Conservation (phyloP, 2,113 vertebrate species). For the Colistium nudipinnis region DNA sequence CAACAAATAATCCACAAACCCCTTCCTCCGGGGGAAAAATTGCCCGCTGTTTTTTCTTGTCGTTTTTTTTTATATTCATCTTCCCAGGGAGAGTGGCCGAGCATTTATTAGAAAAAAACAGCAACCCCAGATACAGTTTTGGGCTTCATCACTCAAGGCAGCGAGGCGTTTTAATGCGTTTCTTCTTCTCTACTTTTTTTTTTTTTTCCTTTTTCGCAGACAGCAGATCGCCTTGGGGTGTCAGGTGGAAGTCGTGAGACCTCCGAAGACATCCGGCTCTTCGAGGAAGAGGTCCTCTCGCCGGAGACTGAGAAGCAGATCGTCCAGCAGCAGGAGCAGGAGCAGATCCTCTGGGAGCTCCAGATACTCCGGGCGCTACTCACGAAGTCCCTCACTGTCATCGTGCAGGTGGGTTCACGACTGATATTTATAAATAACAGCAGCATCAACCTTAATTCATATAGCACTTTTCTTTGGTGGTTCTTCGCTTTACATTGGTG, state of each 20-base stretch:
- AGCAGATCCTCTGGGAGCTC: slow-evolving; percentile 82
- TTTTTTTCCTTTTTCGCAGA: slow-evolving; percentile 68
- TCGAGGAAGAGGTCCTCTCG: slow-evolving; percentile 59
- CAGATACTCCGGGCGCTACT: slow-evolving; percentile 82
- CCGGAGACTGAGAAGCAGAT: slow-evolving; percentile 62
- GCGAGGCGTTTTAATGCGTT: slow-evolving; percentile 22
- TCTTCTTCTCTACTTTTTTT: background rate
- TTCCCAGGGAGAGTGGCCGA: background rate
- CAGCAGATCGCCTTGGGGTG: slow-evolving; percentile 78
- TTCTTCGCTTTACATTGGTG: too few relatives aligned
- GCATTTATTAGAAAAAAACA: slow-evolving; percentile 17
- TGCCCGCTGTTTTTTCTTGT: slow-evolving; percentile 29
- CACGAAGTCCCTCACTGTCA: slow-evolving; percentile 86
- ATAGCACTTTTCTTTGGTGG: too few relatives aligned
- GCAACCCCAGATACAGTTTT: background rate
- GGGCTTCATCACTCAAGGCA: slow-evolving; percentile 7
- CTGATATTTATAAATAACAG: too few relatives aligned
- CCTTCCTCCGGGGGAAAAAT: slow-evolving; percentile 21
- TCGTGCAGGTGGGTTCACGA: slow-evolving; percentile 83
- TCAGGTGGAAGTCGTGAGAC: slow-evolving; percentile 70
- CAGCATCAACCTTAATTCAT: too few relatives aligned
- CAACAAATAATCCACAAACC: slow-evolving; percentile 19
- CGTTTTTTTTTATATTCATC: slow-evolving; percentile 36
- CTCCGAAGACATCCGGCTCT: slow-evolving; percentile 44
- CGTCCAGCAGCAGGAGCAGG: slow-evolving; percentile 78